Evolutionary conservation across 2,888 invertebrate genomes (phyloP), one percentile per base, ranked within the genome.

Genomic region (Perizoma affinitatum): DNA sequence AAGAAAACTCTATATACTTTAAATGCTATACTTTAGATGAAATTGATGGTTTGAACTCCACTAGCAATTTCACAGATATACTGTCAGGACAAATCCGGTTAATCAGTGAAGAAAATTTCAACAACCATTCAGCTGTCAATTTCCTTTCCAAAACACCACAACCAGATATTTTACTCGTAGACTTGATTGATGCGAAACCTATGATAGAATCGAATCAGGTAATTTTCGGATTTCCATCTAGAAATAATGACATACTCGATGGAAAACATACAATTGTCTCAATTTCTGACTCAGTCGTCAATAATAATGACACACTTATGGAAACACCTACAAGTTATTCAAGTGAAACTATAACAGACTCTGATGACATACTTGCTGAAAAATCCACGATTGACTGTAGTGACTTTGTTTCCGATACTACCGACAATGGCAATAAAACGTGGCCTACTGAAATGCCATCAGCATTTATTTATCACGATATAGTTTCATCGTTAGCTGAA

Each of bases 1-100:
- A 58, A 8, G 48, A 35, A 44, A 42, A 58, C 48, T 44, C 58
- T n/a, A n/a, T n/a, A n/a, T n/a, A n/a, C n/a, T n/a, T n/a, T n/a
- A n/a, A 58, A 54, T 54, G 53, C 41, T 40, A n/a, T 11, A 40
- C 9, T 0, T 49, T 45, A 44, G 44, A 49, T 44, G 35, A 49
- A 5, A 34, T 40, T 8, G 11, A 54, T 44, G 11, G 34, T 9
- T 42, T 44, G 0, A 49, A 58, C 9, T 54, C 44, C n/a, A 48
- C 48, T 5, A 48, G 46, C 33, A 53, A 47, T 43, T 6, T 42
- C 5, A 58, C 43, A 47, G 51, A 57, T 10, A 9, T 45, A 10
- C 6, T 43, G 5, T 22, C 42, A 42, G 22, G 11, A 10, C 38
- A 44, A 7, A 6, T 41, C 9, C 6, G 10, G 5, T 8, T 51